phyloP scores from a whole-genome alignment of 2,888 invertebrate genomes.

The Entomobrya multifasciata region DNA sequence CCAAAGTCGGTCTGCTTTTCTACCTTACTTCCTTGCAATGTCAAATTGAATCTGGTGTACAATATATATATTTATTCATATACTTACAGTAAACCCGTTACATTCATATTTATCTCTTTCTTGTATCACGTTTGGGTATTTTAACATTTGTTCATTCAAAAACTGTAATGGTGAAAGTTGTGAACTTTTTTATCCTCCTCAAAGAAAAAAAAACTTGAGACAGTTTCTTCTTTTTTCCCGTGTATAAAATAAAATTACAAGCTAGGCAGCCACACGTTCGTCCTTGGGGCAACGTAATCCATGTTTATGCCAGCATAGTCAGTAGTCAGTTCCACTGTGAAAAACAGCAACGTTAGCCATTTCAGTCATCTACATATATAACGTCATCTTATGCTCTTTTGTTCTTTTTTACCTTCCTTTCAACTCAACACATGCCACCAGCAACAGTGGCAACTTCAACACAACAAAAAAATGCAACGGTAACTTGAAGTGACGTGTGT shows the following conservation, averaged over 20 bases:
- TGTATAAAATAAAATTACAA: constrained; percentile 27
- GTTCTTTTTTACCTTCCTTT: neutral
- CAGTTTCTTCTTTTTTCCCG: neutral
- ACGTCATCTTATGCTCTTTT: neutral
- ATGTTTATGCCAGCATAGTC: neutral
- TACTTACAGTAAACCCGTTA: neutral
- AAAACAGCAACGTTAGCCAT: neutral
- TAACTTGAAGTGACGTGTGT: neutral
- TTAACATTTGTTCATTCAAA: neutral
- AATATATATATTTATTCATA: neutral
- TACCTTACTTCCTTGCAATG: neutral
- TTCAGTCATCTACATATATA: neutral
- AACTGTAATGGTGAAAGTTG: constrained; percentile 19
- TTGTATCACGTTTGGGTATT: neutral
- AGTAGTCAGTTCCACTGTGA: neutral
- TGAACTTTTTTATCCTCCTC: constrained; percentile 9
- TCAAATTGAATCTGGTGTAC: neutral
- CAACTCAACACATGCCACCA: neutral
- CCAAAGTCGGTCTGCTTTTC: neutral
- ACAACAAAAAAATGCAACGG: neutral
- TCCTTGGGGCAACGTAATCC: constrained; percentile 50
- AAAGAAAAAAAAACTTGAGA: constrained; percentile 9
- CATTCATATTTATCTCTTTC: neutral
- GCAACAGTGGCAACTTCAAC: neutral
- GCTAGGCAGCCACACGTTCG: neutral